Evolutionary conservation across 2,888 invertebrate genomes (phyloP), one percentile per base, ranked within the genome.

Genomic region (Drosophila gaucha): DNA sequence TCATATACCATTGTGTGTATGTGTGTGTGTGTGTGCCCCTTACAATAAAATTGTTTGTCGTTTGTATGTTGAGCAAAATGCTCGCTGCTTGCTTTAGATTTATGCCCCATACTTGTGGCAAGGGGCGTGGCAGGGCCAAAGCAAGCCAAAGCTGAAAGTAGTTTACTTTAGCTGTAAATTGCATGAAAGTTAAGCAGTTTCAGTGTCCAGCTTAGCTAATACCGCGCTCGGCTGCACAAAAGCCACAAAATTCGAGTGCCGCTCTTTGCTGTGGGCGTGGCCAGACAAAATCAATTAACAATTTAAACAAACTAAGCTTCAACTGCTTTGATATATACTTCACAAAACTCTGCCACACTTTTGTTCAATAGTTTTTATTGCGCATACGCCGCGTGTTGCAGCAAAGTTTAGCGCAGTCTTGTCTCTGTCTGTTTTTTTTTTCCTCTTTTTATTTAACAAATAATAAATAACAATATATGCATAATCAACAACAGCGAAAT

Each of bases 1-100:
- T 73, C 82, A 87, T 82, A 82, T 85, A 74, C 65, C 74, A 86
- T 68, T 68, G 64, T 83, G 10, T 49, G 22, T 36, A 16, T 44
- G 39, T 33, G 35, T 52, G 47, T 52, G 38, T 36, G 35, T 54
- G 51, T 59, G 49, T 55, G 54, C 67, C 39, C 43, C 55, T 78
- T 47, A 84, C 84, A 84, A 84, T 84, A 89, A 84, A 84, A 84
- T 84, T 87, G 89, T 88, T 84, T 84, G 89, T 88, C 84, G 87
- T 78, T 84, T 67, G 74, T 64, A 63, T 52, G 67, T 73, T 68
- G 74, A 77, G 74, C 80, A 77, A 84, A 80, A 69, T 86, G 85
- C 55, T 80, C 65, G 60, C 73, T 54, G 84, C 50, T 66, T 62
- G 60, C 74, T 49, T 66, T 51, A 83, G 82, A 83, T 88, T 83